These are phyloP conservation scores for Mionectes macconnelli DNA, from an alignment of 2,113 vertebrate genomes.

Conservation along the genomic window DNA sequence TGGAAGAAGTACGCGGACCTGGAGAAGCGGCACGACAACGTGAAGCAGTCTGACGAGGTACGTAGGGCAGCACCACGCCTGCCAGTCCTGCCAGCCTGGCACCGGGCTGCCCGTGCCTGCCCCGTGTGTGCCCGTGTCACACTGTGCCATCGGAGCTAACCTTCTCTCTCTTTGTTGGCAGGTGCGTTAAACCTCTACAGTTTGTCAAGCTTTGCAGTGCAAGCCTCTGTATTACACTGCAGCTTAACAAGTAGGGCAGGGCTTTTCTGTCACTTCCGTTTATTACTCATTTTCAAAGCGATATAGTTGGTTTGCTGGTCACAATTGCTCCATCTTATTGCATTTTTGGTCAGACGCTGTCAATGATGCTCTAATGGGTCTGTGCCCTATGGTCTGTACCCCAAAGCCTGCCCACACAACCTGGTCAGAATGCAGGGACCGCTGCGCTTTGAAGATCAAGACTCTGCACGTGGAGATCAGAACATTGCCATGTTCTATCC, in stretches of 20 bases:
- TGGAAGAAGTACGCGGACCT: constrained; percentile 99
- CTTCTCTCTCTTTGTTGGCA: constrained; percentile 88
- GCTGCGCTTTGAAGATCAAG: constrained; percentile 89
- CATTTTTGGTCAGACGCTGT: constrained; percentile 90
- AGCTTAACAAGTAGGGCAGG: constrained; percentile 88
- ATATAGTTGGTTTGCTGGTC: constrained; percentile 84
- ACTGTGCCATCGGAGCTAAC: constrained; percentile 82
- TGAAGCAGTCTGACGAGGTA: constrained; percentile 96
- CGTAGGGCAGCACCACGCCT: constrained; percentile 34
- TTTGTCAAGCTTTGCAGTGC: constrained; percentile 89
- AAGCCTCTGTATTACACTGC: constrained; percentile 87
- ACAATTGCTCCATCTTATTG: constrained; percentile 87
- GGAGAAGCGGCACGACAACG: constrained; percentile 88
- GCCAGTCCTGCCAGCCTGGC: background rate
- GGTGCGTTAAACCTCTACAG: constrained; percentile 86
- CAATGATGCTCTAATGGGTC: constrained; percentile 89
- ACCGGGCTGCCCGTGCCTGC: constrained; percentile 75
- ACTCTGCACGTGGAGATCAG: constrained; percentile 88
- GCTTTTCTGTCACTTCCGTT: constrained; percentile 83
- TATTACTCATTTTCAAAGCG: constrained; percentile 79
- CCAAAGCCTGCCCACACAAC: constrained; percentile 88
- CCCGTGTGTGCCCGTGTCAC: constrained; percentile 80
- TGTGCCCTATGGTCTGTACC: constrained; percentile 91
- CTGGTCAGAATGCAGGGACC: constrained; percentile 88
- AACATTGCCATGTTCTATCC: constrained; percentile 91